Evolutionary conservation across 30 jellyfish, hydroid and myxozoan genomes (phyloP).

Genomic region (Phacellophora camtschatica): DNA sequence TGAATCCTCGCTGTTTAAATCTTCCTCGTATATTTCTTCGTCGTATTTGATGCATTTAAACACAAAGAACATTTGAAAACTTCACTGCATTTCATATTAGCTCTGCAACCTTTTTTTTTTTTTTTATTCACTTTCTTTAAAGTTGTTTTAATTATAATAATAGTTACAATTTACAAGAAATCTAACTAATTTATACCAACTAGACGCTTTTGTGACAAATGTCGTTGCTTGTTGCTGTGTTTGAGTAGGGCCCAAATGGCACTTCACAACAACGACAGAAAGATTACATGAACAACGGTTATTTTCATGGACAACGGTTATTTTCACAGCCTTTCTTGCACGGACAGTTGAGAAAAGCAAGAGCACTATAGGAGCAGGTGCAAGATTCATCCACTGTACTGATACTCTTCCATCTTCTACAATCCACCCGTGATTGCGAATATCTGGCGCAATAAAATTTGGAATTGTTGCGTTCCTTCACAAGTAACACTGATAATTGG

Average conservation of each 20-base stretch:
- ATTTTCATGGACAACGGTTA: constrained; percentile 50
- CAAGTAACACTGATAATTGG: constrained; percentile 11
- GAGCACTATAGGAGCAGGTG: constrained; percentile 45
- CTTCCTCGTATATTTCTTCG: not conserved
- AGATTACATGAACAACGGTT: constrained; percentile 64
- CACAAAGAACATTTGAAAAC: not conserved
- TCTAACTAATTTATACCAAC: too few species aligned
- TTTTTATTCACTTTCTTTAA: too few species aligned
- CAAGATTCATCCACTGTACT: constrained; percentile 32
- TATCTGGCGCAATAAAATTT: not conserved
- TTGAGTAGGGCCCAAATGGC: too few species aligned
- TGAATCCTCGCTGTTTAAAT: not conserved
- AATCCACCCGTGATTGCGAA: constrained; percentile 40
- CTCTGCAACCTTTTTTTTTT: too few species aligned
- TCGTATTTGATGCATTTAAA: not conserved
- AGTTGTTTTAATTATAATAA: too few species aligned
- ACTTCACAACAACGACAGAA: too few species aligned
- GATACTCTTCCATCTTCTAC: constrained; percentile 41
- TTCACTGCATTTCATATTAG: not conserved
- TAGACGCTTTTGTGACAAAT: too few species aligned
- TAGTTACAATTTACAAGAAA: too few species aligned
- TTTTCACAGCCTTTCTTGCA: constrained; percentile 54
- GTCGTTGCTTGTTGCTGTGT: too few species aligned
- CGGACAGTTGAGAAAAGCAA: not conserved
- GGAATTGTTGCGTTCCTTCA: constrained; percentile 39